Conservation (phyloP, 2,888 invertebrate species). For the Thymelicus acteon region DNA sequence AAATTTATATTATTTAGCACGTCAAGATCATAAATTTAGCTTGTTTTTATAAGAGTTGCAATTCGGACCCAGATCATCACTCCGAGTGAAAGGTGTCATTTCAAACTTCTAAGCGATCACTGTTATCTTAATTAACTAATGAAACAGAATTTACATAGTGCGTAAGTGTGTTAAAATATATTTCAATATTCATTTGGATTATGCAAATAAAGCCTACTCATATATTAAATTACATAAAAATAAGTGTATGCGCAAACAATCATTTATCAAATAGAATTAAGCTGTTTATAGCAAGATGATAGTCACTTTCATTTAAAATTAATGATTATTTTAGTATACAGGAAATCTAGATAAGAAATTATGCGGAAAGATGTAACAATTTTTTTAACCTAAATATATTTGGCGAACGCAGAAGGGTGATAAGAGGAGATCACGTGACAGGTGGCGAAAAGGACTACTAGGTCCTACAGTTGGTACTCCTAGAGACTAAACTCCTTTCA, state of each 20-base stretch:
- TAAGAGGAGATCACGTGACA: no score
- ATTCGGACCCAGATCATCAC: not conserved
- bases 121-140: not conserved
- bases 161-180: not conserved
- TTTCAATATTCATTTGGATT: not conserved
- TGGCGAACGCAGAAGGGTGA: no score
- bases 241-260: not conserved
- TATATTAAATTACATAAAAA: not conserved
- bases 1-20: no score
- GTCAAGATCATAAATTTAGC: no score
- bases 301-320: not conserved
- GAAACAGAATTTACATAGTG: not conserved
- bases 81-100: not conserved
- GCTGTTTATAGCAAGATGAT: no score
- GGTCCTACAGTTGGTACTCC: no score
- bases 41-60: not conserved
- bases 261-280: not conserved
- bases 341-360: no score
- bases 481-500: no score
- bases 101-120: not conserved
- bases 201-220: not conserved
- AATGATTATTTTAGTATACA: not conserved
- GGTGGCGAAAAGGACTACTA: no score
- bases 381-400: no score
- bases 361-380: no score